These are phyloP conservation scores for Trachythela sp. DNA, from an alignment of 64 coral and sea anemone genomes.

Conservation along the genomic window DNA sequence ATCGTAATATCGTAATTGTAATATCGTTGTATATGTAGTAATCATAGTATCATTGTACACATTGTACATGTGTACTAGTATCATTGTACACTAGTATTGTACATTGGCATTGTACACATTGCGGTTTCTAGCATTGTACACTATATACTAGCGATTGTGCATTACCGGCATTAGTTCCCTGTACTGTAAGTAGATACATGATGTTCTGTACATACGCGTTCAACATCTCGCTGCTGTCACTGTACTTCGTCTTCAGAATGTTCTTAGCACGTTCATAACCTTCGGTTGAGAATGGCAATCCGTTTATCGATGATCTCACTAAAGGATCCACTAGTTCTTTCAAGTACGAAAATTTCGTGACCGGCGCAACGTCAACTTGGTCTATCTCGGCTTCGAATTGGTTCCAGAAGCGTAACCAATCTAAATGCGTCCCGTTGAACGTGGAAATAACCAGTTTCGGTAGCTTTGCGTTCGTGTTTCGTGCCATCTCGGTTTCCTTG, in stretches of 20 bases:
- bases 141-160: neutral
- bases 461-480: neutral
- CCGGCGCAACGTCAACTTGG: neutral
- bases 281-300: neutral
- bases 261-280: neutral
- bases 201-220: too few relatives aligned
- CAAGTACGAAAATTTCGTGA: neutral
- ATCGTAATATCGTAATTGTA: too few relatives aligned
- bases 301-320: neutral
- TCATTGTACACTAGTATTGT: neutral
- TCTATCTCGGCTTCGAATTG: conserved; percentile 2
- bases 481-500: neutral
- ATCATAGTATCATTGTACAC: neutral
- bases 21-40: too few relatives aligned
- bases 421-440: neutral
- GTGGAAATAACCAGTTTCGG: neutral
- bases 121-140: neutral
- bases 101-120: neutral
- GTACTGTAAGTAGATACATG: too few relatives aligned
- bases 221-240: too few relatives aligned
- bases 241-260: too few relatives aligned
- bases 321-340: neutral
- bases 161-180: too few relatives aligned
- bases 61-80: neutral
- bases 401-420: conserved; percentile 5